Evolutionary conservation across 2,888 invertebrate genomes (phyloP), one percentile per base, ranked within the genome.

Genomic region (Drosophila parthenogenetica): DNA sequence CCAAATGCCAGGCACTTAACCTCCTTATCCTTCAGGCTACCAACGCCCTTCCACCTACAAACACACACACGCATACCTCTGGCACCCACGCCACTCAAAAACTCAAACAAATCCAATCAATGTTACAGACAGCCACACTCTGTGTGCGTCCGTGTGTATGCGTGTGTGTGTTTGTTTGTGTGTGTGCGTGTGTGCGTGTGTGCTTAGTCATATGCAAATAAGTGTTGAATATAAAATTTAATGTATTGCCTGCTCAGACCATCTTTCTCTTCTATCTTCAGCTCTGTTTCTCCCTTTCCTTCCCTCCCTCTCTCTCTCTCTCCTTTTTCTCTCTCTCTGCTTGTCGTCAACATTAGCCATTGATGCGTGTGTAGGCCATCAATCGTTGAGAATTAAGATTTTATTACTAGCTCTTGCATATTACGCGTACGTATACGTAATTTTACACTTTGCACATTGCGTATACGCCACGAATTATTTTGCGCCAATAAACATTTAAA

Each of bases 101-200:
- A 76, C 73, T 88, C 81, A 76, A 84, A 81, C 84, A 89, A 85
- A 87, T 81, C 89, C 84, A 85, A 85, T 89, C 84, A 87, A 85
- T 88, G 87, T 74, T 60, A 73, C 54, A 55, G 48, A 59, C 46
- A 80, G 60, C 62, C 37, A 42, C 37, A 48, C 29, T 29, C 29
- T 8, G 29, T 29, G 29, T 29, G 25, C 25, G 43, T 50, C 25
- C 14, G 14, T 14, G 10, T 8, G n/a, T 29, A 2, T 39, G 48
- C 29, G 19, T 61, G 39, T 39, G 42, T 45, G 45, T 53, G 60
- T 58, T 48, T 17, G 40, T 55, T 17, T 50, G 29, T 50, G 40
- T 60, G 53, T 46, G 45, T 54, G 32, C 29, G 19, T 32, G 61
- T 43, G n/a, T 49, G 45, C 14, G 55, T 61, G 48, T 63, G 35